Evolutionary conservation across 2,888 invertebrate species (phyloP), one percentile per base, ranked within the genome.

Genomic region (Chorisops tibialis): DNA sequence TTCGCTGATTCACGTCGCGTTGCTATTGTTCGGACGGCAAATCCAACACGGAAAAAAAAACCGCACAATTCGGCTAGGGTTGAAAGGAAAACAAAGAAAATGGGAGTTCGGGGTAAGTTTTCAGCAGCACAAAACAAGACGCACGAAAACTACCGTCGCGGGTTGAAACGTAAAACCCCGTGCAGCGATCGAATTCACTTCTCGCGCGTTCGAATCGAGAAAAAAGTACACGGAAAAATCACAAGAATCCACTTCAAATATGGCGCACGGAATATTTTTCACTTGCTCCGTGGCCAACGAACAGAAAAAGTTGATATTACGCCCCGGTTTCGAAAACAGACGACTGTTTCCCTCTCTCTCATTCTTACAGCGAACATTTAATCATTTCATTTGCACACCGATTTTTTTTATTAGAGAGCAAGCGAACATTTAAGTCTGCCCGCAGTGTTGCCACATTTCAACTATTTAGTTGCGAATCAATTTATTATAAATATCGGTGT

Each of bases 231-330:
- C 43, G 12, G 43, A 14, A 43, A 56, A 56, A 21, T 24, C 35
- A 52, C 38, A n/a, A 45, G 9, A 56, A 45, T 45, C n/a, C 45
- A 43, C 56, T 45, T 22, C 56, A 56, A 56, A 56, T 56, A 56
- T 56, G 56, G 56, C 56, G 56, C 56, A 56, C 56, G 56, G 45
- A 19, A 22, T 56, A 14, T 5, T 43, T 18, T 24, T 24, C 45
- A 54, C 24, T 54, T 54, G 54, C 54, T 54, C 54, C 56, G 56
- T 56, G 56, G 56, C 56, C 56, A 56, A 43, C 43, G 30, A 30
- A 30, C 5, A 30, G 30, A 7, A 9, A 56, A 35, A 24, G 35
- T 43, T 14, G 43, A 19, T 24, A 22, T 54, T 56, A 56, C 56
- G 56, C 56, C 56, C 56, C 43, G n/a, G n/a, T n/a, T n/a, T n/a